Evolutionary conservation across 1,140 invertebrate species (phyloP), one percentile per base, ranked within the genome.

Genomic region (Ericerus pela): DNA sequence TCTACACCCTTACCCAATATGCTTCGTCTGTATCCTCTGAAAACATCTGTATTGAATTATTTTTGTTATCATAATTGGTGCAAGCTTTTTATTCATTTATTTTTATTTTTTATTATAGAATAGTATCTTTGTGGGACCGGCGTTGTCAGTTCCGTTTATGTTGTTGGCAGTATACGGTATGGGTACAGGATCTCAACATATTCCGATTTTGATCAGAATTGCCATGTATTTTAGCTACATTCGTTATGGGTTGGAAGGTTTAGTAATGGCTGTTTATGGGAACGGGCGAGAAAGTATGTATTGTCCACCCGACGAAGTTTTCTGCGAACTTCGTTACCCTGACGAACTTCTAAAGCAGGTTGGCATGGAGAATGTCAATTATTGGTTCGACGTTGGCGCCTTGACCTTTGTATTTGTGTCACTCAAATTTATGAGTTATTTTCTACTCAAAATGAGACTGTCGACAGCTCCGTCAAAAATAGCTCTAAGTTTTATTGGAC

Each of bases 211-310:
- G 57, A 76, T 82, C 65, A 70, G 77, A 55, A 70, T 88, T 61
- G 71, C 85, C 0, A 85, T 91, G 72, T 81, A 86, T 61, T 72
- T 82, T n/a, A 91, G 88, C 59, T 94, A 85, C 66, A 74, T 93
- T 51, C 76, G 88, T 33, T 84, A 83, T 62, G 77, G 76, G 4
- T 74, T 93, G 30, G 87, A 94, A 66, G 85, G 82, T 1, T 72
- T 89, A 0, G 75, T 88, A 0, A 75, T 79, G 2, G 76, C 86
- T 0, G 79, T 91, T 10, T 92, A 89, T 63, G 83, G 86, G 0
- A 77, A 78, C 33, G 76, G 82, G 38, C 72, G 90, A 29, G 68
- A 68, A 2, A 77, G 79, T 57, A 67, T 87, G 6, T 64, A 72
- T 14, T 88, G 85, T 69, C 81, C 82, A 0, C 66, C 72, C 0